Conservation (phyloP, 2,113 vertebrate species). For the Taxidea taxus region DNA sequence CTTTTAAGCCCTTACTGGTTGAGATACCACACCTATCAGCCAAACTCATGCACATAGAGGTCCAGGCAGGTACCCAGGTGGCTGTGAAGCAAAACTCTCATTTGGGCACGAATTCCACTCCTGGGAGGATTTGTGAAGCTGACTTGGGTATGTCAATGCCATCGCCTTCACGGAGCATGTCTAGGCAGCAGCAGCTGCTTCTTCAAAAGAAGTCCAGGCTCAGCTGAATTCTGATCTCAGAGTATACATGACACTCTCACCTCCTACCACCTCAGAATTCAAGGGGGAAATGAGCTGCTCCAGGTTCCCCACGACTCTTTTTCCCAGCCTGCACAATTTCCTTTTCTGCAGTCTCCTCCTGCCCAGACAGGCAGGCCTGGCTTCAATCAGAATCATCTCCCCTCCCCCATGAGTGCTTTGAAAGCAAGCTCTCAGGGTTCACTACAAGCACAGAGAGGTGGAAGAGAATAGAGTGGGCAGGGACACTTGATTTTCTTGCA, state of each 20-base stretch:
- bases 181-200: background rate
- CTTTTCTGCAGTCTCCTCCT: background rate
- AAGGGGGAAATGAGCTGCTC: background rate
- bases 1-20: background rate
- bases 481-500: constrained; percentile 28
- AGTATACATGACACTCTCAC: background rate
- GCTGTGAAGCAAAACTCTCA: background rate
- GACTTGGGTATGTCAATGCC: background rate
- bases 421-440: background rate
- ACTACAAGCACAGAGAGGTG: background rate
- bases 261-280: background rate
- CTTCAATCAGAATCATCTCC: background rate
- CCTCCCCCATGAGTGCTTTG: background rate
- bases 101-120: background rate
- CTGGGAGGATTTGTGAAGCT: background rate
- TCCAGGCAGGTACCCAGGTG: background rate
- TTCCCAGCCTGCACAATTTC: background rate
- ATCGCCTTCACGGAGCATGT: background rate
- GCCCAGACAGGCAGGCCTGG: background rate
- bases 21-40: background rate
- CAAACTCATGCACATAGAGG: background rate
- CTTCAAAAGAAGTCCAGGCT: background rate
- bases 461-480: background rate
- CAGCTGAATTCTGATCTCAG: constrained; percentile 25
- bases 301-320: background rate